These are phyloP conservation scores for Scleropages formosus DNA, from an alignment of 2,797 vertebrate species.

Conservation along the genomic window DNA sequence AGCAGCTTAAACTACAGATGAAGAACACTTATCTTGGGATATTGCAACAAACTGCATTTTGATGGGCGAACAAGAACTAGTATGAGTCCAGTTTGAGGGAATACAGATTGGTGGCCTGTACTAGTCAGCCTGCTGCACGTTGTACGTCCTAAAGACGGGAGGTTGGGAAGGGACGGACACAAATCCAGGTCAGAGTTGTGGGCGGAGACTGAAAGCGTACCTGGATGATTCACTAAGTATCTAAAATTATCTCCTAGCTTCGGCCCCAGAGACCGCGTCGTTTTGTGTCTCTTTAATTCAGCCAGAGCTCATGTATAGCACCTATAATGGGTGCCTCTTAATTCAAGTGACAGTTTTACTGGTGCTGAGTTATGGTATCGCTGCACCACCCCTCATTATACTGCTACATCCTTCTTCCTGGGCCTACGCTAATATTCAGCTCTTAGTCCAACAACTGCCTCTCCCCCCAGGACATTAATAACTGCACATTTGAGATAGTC, in stretches of 20 bases:
- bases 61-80: not conserved
- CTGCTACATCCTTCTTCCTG: conserved; percentile 53
- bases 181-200: conserved; percentile 35
- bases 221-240: conserved; percentile 71
- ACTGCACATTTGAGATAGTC: conserved; percentile 2
- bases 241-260: conserved; percentile 64
- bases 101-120: too few species aligned
- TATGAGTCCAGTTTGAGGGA: too few species aligned
- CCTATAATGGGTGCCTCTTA: conserved; percentile 73
- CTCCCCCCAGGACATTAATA: conserved; percentile 27
- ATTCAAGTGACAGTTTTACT: conserved; percentile 73
- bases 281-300: conserved; percentile 63
- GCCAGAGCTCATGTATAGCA: conserved; percentile 62
- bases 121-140: not conserved
- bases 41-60: conserved; percentile 15
- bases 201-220: conserved; percentile 26
- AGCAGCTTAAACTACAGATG: too few species aligned
- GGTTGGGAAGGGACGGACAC: not conserved
- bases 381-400: conserved; percentile 61
- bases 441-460: conserved; percentile 32
- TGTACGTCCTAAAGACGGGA: not conserved
- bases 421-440: conserved; percentile 58
- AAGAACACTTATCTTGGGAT: too few species aligned
- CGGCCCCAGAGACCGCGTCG: conserved; percentile 57
- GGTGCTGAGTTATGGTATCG: conserved; percentile 68